Evolutionary conservation across 2,888 invertebrate species (phyloP).

Genomic region (Saturnia japonica): DNA sequence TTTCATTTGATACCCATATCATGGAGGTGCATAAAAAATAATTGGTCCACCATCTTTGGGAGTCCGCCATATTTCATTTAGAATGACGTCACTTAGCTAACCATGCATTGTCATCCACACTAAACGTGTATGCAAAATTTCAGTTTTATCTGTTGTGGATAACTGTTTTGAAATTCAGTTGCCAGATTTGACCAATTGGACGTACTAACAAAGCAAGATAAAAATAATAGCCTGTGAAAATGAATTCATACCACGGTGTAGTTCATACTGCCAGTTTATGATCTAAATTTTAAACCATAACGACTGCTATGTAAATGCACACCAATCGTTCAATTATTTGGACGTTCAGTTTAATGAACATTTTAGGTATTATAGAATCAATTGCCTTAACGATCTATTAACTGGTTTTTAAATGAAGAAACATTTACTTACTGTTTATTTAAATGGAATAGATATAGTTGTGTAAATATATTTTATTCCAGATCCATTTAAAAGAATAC

Average conservation of each 20-base stretch:
- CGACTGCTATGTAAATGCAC: not conserved
- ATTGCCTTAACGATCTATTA: not conserved
- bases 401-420: slow-evolving; percentile 5
- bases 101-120: too few species aligned
- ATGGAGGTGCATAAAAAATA: too few species aligned
- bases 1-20: too few species aligned
- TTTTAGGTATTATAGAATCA: not conserved
- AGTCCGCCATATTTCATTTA: too few species aligned
- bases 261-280: not conserved
- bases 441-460: not conserved
- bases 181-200: too few species aligned
- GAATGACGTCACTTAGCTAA: too few species aligned
- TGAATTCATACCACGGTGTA: not conserved
- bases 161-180: too few species aligned
- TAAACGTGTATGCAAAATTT: too few species aligned
- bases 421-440: slow-evolving; percentile 6
- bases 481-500: not conserved
- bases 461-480: not conserved
- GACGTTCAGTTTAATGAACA: not conserved
- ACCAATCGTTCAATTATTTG: not conserved
- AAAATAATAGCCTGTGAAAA: too few species aligned
- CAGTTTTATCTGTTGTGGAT: too few species aligned
- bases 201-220: too few species aligned
- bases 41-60: too few species aligned
- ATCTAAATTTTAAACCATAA: not conserved